Evolutionary conservation across 2,888 invertebrate species (phyloP).

Genomic region (Pterobdella sp.): DNA sequence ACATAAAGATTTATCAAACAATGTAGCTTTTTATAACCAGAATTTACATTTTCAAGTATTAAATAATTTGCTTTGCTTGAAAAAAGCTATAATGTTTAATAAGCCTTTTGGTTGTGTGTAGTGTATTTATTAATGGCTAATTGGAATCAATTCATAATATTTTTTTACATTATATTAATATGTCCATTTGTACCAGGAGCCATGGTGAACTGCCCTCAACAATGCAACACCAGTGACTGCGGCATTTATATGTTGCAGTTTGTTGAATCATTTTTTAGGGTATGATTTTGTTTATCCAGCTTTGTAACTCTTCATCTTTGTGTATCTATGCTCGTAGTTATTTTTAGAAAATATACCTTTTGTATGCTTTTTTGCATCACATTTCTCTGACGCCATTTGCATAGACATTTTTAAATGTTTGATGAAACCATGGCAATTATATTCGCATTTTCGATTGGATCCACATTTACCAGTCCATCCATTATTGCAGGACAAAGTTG

Average conservation of each 20-base stretch:
- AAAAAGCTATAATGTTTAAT: too few relatives aligned
- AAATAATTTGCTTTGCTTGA: too few relatives aligned
- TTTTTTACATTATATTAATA: background rate
- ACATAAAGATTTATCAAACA: too few relatives aligned
- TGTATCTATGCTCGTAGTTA: too few relatives aligned
- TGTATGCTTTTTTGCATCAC: background rate
- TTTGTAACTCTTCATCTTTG: too few relatives aligned
- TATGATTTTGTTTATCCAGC: conserved; percentile 47
- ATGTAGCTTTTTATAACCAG: too few relatives aligned
- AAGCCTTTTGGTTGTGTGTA: too few relatives aligned
- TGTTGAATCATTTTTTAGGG: conserved; percentile 88
- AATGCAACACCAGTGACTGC: conserved; percentile 92
- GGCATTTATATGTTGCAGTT: conserved; percentile 90
- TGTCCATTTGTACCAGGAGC: conserved; percentile 59
- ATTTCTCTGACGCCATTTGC: background rate
- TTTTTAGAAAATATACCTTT: background rate
- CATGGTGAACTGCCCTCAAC: conserved; percentile 85
- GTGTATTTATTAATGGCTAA: too few relatives aligned
- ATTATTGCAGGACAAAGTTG: conserved; percentile 1
- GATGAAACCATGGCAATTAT: too few relatives aligned
- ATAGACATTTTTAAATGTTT: background rate
- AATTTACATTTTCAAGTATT: too few relatives aligned
- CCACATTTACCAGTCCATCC: too few relatives aligned
- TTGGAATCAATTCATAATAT: background rate
- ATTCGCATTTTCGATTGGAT: too few relatives aligned